Base-by-base conservation (phyloP, 2,888 invertebrate genomes). In the Eupeodes latifasciatus region DNA sequence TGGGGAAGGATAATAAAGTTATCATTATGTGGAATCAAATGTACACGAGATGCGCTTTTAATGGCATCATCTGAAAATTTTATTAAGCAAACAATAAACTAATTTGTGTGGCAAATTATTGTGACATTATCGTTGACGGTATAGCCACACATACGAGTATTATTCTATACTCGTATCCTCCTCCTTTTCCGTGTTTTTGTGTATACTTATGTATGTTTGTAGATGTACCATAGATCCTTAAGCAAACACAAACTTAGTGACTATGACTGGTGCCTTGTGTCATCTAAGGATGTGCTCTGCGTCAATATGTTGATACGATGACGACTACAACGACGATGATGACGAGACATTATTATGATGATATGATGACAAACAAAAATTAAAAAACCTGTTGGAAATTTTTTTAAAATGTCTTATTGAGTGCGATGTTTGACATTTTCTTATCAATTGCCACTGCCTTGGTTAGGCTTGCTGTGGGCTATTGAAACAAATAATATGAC, bases 21-120 rank as follows among this genome's bases (percentile, higher is more conserved):
- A 88, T 78, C 85, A 85, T 88, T 88, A 85, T 87, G 81, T 81
- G 44, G 85, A 76, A 85, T 89, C 84, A 82, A 85, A 89, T 85
- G 85, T 81, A 80, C 81, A 74, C 78, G 82, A 81, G 85, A 89
- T 88, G 89, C 89, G 89, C 89, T 85, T 89, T 89, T 89, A 89
- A 89, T 89, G 89, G 75, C 84, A 85, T 89, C 89, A 89, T 85
- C 81, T 89, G 85, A 85, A 89, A 89, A 85, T 85, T 88, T 85
- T 81, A 89, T 89, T 85, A 85, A 82, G 79, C 81, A 89, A 89
- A 89, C 85, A 85, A 89, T 81, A 85, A 85, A 89, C 89, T 89
- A 89, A 89, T 89, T 89, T 89, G 89, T 62, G 81, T 85, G 69
- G 81, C 81, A 85, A 85, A 85, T 89, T 88, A 72, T 78, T 85